Evolutionary conservation across 1,140 invertebrate genomes (phyloP).

Genomic region (Schlechtendalia chinensis): DNA sequence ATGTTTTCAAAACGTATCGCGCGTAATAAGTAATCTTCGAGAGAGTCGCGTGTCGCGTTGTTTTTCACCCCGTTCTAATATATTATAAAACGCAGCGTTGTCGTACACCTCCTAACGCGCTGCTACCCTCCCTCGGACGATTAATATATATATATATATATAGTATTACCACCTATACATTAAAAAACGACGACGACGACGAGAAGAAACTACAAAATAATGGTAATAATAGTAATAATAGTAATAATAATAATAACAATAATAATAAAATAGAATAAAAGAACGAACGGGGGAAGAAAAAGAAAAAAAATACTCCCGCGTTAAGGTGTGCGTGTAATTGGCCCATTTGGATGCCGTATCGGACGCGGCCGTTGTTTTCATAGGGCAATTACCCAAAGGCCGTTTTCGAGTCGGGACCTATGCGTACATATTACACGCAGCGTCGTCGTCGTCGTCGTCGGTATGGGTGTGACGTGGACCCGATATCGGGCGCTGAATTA

Average conservation of each 20-base stretch:
- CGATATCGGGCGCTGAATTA: constrained; percentile 29
- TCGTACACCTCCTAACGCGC: no score
- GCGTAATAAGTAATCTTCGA: no score
- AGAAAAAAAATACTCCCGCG: not conserved
- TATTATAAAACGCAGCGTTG: no score
- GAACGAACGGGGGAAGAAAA: not conserved
- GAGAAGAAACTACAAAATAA: constrained; percentile 14
- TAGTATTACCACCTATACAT: not conserved
- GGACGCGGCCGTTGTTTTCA: constrained; percentile 39
- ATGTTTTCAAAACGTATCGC: no score
- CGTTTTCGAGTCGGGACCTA: constrained; percentile 26
- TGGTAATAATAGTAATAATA: constrained; percentile 5
- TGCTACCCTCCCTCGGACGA: no score
- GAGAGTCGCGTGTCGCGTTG: no score
- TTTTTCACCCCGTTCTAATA: no score
- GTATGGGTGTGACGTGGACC: not conserved
- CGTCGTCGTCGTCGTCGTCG: not conserved
- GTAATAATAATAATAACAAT: constrained; percentile 17
- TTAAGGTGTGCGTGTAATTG: constrained; percentile 46
- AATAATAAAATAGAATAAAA: constrained; percentile 25
- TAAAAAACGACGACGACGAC: constrained; percentile 29
- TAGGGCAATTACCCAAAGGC: constrained; percentile 45
- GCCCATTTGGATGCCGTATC: constrained; percentile 44
- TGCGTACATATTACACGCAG: not conserved
- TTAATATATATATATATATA: not conserved